Evolutionary conservation across 2,113 vertebrate genomes (phyloP), one percentile per base, ranked within the genome.

Genomic region (Prochilodus magdalenae): DNA sequence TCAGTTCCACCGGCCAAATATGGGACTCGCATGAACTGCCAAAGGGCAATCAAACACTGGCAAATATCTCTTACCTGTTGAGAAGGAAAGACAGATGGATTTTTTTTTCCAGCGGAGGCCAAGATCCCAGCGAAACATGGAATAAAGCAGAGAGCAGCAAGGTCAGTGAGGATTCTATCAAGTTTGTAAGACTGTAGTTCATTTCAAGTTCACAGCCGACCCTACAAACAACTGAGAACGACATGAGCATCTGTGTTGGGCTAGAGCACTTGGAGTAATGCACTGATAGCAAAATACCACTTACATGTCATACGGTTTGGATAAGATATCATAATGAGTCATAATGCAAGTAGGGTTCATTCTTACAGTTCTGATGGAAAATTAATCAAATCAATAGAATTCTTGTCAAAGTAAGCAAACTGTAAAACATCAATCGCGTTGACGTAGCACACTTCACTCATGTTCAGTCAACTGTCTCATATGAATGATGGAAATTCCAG

Each of bases 51-150:
- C 77, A 77, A 70, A 80, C 73, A 62, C 18, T 74, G 60, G 51
- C 74, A 83, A 77, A 36, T 83, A 91, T 81, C 79, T 87, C 86
- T 89, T 94, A 94, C 93, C 94, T 95, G 92, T 91, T 89, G 88
- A 86, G 65, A 86, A 51, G 53, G 70, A 0, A 72, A 24, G 33
- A 26, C 40, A 63, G 59, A 67, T 81, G 67, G 24, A 29, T 26
- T 53, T 60, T 79, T 86, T 26, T 53, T 60, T 79, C 83, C 79
- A 66, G 20, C 53, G 65, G 18, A 65, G 57, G 78, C 47, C 57
- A 85, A 77, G 80, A 71, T 86, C 86, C 87, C 79, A 66, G 87
- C 69, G 0, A 84, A 78, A 89, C 86, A 90, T 89, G 80, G 16
- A 84, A 88, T 71, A 83, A 62, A 85, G 79, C 73, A 84, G 83